Conservation (phyloP, 2,113 vertebrate genomes). For the Henicopernis longicauda region DNA sequence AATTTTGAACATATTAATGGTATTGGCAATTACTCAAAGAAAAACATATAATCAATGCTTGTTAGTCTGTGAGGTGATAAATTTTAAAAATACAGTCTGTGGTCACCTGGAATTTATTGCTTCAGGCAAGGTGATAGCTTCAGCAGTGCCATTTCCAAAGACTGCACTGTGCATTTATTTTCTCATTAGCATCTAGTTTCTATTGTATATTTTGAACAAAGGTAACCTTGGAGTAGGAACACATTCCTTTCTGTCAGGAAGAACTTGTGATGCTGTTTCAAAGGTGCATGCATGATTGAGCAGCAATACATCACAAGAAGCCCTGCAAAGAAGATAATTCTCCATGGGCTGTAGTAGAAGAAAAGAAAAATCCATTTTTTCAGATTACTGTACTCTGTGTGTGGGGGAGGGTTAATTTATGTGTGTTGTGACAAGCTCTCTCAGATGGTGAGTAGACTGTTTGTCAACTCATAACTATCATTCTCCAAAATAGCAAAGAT, state of each 20-base stretch:
- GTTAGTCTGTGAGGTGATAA: conserved; percentile 23
- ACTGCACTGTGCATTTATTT: conserved; percentile 55
- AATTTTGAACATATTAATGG: conserved; percentile 21
- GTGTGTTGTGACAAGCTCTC: conserved; percentile 52
- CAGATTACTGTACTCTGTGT: not conserved
- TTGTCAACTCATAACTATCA: conserved; percentile 43
- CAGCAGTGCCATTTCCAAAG: conserved; percentile 51
- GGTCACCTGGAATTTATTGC: conserved; percentile 47
- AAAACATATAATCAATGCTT: conserved; percentile 53
- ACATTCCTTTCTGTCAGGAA: conserved; percentile 65
- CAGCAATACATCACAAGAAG: conserved; percentile 59
- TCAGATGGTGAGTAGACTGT: conserved; percentile 44
- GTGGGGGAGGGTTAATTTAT: conserved; percentile 29
- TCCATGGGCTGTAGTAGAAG: conserved; percentile 18
- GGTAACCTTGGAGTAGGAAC: conserved; percentile 64
- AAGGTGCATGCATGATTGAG: conserved; percentile 66
- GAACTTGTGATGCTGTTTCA: conserved; percentile 65
- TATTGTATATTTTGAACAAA: conserved; percentile 67
- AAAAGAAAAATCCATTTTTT: conserved; percentile 36
- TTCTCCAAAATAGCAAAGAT: conserved; percentile 41
- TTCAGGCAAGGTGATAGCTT: conserved; percentile 56
- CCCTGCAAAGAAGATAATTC: conserved; percentile 56
- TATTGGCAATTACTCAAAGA: conserved; percentile 61
- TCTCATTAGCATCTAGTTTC: conserved; percentile 69
- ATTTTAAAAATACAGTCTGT: conserved; percentile 34